phyloP scores from a whole-genome alignment of 2,113 vertebrate species.

The Odocoileus virginianus region DNA sequence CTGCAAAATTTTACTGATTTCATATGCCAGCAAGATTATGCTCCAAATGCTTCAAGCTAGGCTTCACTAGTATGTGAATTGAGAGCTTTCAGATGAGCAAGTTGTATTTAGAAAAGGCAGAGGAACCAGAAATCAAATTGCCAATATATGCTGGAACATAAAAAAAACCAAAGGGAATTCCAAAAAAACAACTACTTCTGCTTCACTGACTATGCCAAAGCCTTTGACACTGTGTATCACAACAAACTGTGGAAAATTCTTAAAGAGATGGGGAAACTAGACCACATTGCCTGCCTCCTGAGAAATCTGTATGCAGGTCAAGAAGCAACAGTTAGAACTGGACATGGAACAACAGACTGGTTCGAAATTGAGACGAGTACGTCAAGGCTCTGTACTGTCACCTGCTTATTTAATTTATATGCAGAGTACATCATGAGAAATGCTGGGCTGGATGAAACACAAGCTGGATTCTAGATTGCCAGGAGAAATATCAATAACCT shows the following conservation, averaged over 20 bases:
- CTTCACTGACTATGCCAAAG: background rate
- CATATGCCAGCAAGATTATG: background rate
- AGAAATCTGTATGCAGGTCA: background rate
- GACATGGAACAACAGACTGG: background rate
- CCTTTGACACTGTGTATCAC: background rate
- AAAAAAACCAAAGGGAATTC: background rate
- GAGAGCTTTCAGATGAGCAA: background rate
- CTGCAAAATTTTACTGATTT: background rate
- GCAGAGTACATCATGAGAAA: background rate
- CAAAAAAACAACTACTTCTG: background rate
- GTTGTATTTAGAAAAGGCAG: background rate
- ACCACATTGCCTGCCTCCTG: background rate
- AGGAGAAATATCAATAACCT: background rate
- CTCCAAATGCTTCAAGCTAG: background rate
- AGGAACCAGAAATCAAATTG: background rate
- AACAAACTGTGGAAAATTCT: background rate
- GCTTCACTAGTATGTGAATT: background rate
- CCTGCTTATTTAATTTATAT: background rate
- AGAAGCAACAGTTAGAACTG: background rate
- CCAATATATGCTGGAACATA: background rate
- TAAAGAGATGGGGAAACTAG: background rate
- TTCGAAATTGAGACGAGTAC: background rate
- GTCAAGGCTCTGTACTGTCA: background rate
- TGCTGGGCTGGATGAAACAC: rapidly evolving
- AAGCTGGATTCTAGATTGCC: background rate